A percentile compares a stretch with the other conserved stretches of the same genome.
phyloP scores from a whole-genome alignment of 2,113 vertebrate genomes.

The Anolis sagrei region DNA sequence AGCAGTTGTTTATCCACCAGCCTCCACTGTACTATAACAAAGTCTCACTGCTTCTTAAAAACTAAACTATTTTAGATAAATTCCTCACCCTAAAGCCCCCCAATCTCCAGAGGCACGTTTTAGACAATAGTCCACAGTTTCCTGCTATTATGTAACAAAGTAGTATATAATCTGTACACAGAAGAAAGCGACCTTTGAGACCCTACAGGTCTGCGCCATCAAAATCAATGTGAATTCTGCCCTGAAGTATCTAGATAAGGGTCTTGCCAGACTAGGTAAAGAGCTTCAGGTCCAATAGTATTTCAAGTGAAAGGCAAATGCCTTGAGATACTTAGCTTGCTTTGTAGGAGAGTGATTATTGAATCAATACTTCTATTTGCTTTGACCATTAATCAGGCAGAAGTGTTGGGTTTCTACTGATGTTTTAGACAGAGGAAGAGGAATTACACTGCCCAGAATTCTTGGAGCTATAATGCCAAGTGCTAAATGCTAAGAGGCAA shows the following conservation, averaged over 20 bases:
- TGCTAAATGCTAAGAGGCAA: background rate
- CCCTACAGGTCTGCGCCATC: background rate
- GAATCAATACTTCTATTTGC: slow-evolving; percentile 3
- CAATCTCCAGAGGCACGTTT: background rate
- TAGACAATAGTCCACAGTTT: background rate
- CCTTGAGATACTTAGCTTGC: background rate
- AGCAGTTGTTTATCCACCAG: background rate
- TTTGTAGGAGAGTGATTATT: background rate
- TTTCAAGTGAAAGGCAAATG: background rate
- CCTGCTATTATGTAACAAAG: background rate
- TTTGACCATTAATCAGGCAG: slow-evolving; percentile 1
- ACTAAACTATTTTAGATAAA: background rate
- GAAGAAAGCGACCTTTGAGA: background rate
- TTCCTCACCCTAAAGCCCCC: background rate
- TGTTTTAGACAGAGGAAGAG: background rate
- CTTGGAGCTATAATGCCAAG: background rate
- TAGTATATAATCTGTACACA: background rate
- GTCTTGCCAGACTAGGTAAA: background rate
- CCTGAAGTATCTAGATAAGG: background rate
- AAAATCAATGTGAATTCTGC: background rate
- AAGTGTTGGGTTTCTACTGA: background rate
- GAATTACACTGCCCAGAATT: background rate
- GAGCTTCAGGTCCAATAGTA: background rate
- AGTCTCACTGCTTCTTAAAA: too few relatives aligned
- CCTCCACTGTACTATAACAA: background rate